Evolutionary conservation across 2,888 invertebrate species (phyloP).

Genomic region (Nasonia oneida): DNA sequence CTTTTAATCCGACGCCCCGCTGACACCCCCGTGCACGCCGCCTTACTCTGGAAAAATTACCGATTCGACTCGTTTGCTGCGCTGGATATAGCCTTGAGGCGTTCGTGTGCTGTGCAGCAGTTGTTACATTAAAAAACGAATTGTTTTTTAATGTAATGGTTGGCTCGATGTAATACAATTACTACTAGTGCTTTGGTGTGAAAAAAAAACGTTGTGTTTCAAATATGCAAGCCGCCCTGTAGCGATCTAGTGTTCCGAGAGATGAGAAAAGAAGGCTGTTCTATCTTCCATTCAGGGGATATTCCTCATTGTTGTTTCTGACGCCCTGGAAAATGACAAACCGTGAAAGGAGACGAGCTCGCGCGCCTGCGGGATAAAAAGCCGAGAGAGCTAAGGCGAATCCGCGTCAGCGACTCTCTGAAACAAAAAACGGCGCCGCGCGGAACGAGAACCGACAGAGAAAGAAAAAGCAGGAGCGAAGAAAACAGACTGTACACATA

Average conservation of each 20-base stretch:
- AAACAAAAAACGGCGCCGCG: background rate
- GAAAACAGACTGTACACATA: background rate
- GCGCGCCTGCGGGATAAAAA: slow-evolving; percentile 13
- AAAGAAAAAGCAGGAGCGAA: slow-evolving; percentile 10
- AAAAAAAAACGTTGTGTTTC: too few species aligned
- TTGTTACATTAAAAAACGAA: too few species aligned
- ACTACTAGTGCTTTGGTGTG: too few species aligned
- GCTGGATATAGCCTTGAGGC: too few species aligned
- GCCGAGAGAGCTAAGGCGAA: slow-evolving; percentile 11
- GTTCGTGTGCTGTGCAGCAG: too few species aligned
- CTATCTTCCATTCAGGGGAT: slow-evolving; percentile 31
- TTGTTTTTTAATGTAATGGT: too few species aligned
- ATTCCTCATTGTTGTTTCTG: slow-evolving; percentile 22
- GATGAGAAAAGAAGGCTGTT: background rate
- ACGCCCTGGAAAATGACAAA: slow-evolving; percentile 42
- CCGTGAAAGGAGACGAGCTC: slow-evolving; percentile 29
- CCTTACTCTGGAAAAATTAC: slow-evolving; percentile 27
- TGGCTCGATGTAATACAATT: too few species aligned
- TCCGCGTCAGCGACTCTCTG: slow-evolving; percentile 7
- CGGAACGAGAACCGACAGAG: background rate
- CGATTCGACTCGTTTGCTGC: background rate
- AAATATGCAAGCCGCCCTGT: background rate
- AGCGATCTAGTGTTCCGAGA: background rate
- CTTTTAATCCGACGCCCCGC: slow-evolving; percentile 44
- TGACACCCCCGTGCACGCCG: background rate